Base-by-base conservation (phyloP, 2,888 invertebrate species). In the Tanaodytes sp. region DNA sequence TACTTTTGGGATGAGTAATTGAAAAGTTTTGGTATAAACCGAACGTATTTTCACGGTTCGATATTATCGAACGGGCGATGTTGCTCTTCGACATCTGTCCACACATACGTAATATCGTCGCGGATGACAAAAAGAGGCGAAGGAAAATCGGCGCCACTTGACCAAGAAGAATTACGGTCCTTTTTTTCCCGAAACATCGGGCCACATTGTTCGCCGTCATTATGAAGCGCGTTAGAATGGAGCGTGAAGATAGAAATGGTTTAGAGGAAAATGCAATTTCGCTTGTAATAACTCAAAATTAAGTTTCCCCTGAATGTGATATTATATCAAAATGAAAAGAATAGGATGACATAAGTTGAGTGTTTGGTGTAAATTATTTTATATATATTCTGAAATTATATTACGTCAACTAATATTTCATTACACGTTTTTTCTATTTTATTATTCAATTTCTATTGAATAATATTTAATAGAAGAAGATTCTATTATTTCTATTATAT, bases 71-170 rank as follows among this genome's bases (percentile, higher is more conserved):
- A 18, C 49, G 31, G 42, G 12, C 54, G 18, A 27, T 59, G 67
- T 67, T 61, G 57, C 51, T 62, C 59, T 57, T 30, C 61, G 16
- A 51, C 67, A 67, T 67, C 67, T 67, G 67, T 62, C 48, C 40
- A 55, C 55, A 62, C 57, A 57, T 61, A 55, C n/a, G 37, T 62
- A 57, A 62, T 57, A 33, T 54, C 54, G 40, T 45, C 39, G 11
- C 36, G 27, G 51, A 36, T 51, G 46, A 54, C 33, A 48, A 20
- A 16, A 33, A 9, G 9, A 16, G 36, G 45, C 5, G 48, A 48
- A 43, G 46, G 37, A 54, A 59, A 59, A 59, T 54, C 42, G 54
- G 33, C 48, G 30, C 19, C 49, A 51, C 39, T 58, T 31, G 39
- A 31, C 23, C n/a, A 1, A 39, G 40, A 59, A 36, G 46, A 42